phyloP scores from a whole-genome alignment of 2,888 invertebrate genomes.

The Luperina nickerlii region DNA sequence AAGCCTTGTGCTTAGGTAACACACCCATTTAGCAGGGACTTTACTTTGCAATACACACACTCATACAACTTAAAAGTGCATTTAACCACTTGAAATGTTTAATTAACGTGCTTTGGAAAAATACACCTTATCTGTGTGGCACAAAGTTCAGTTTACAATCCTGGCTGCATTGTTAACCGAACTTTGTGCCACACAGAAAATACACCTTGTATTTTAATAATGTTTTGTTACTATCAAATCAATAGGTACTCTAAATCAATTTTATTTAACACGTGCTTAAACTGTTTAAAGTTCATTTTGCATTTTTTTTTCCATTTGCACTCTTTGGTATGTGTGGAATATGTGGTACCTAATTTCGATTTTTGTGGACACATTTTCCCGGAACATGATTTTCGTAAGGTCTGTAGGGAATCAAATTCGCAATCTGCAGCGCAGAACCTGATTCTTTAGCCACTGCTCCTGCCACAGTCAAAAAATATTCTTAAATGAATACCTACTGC shows the following conservation, averaged over 20 bases:
- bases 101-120: slow-evolving; percentile 4
- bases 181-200: no score
- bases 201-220: no score
- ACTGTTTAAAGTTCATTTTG: neutral
- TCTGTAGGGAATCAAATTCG: neutral
- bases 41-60: slow-evolving; percentile 29
- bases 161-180: no score
- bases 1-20: neutral
- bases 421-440: neutral
- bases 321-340: no score
- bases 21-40: slow-evolving; percentile 24
- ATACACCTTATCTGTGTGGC: neutral
- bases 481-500: no score
- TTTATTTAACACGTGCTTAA: neutral
- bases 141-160: neutral
- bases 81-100: slow-evolving; percentile 17
- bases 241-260: slow-evolving; percentile 2
- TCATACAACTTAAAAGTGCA: slow-evolving; percentile 8
- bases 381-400: neutral
- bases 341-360: neutral
- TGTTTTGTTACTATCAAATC: neutral
- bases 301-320: no score
- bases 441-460: neutral
- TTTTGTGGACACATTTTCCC: neutral
- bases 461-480: no score